Conservation (phyloP, 2,797 vertebrate genomes). For the Phaenicophaeus curvirostris region DNA sequence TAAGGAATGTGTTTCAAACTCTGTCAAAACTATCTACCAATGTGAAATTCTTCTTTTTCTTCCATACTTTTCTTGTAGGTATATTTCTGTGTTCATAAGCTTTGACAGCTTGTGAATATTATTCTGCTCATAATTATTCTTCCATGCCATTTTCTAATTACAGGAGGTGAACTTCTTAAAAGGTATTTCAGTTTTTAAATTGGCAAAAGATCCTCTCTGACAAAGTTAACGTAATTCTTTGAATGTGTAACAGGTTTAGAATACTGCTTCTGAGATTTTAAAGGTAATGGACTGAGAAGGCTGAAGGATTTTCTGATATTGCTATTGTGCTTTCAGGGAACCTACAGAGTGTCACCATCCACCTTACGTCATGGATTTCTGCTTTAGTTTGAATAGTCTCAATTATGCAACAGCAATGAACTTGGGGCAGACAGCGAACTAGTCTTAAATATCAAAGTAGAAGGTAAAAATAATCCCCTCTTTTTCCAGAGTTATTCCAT, state of each 20-base stretch:
- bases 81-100: background rate
- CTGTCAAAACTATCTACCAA: background rate
- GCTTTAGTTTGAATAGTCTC: background rate
- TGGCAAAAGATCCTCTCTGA: background rate
- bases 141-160: background rate
- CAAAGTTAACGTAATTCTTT: background rate
- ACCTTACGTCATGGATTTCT: background rate
- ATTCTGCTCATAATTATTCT: background rate
- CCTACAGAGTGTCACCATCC: background rate
- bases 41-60: background rate
- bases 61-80: background rate
- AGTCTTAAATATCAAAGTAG: background rate
- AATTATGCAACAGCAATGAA: background rate
- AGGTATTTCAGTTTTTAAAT: background rate
- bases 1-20: background rate
- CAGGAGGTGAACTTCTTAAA: background rate
- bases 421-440: background rate
- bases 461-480: background rate
- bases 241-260: background rate
- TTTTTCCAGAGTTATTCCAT: constrained; percentile 2
- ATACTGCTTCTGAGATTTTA: background rate
- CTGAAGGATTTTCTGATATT: background rate
- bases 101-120: background rate
- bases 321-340: background rate
- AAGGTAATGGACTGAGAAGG: background rate